Percentiles rank a stretch among this genome's conserved stretches.
phyloP scores from a whole-genome alignment of 2,797 vertebrate genomes.

The Kryptolebias ocellatus region DNA sequence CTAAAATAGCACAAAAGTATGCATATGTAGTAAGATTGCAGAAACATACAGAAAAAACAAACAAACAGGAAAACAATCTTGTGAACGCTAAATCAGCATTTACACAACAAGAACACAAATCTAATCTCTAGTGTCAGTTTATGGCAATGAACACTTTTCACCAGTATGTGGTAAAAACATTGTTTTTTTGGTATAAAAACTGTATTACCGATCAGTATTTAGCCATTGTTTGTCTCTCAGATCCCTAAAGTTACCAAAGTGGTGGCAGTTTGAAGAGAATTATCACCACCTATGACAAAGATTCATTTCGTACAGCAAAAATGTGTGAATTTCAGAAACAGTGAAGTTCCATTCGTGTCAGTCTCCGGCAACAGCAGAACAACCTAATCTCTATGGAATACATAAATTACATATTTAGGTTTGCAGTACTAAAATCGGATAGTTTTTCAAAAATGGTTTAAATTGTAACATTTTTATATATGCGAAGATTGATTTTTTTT shows the following conservation, averaged over 20 bases:
- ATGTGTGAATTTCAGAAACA: not conserved
- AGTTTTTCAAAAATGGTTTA: too few species aligned
- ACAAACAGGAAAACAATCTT: too few species aligned
- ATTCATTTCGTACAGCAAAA: not conserved
- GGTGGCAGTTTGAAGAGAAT: not conserved
- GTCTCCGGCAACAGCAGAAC: not conserved
- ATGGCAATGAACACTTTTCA: not conserved
- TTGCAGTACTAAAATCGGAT: too few species aligned
- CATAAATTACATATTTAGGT: too few species aligned
- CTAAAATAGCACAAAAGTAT: too few species aligned
- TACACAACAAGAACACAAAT: slow-evolving; percentile 3
- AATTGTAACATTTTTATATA: too few species aligned
- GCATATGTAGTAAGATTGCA: too few species aligned
- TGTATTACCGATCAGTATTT: too few species aligned
- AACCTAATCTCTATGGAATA: too few species aligned
- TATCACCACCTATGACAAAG: too few species aligned
- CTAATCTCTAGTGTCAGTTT: slow-evolving; percentile 2
- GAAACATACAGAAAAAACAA: too few species aligned
- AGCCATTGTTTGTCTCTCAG: not conserved
- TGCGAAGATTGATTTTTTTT: too few species aligned
- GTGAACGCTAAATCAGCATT: not conserved
- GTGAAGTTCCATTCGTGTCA: not conserved
- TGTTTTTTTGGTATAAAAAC: not conserved
- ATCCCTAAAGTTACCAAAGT: not conserved
- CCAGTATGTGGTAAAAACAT: not conserved